These are phyloP conservation scores for roundworm (Caenorhabditis elegans) DNA, from an alignment of 1,140 invertebrate genomes.

Conservation along the genomic window DNA sequence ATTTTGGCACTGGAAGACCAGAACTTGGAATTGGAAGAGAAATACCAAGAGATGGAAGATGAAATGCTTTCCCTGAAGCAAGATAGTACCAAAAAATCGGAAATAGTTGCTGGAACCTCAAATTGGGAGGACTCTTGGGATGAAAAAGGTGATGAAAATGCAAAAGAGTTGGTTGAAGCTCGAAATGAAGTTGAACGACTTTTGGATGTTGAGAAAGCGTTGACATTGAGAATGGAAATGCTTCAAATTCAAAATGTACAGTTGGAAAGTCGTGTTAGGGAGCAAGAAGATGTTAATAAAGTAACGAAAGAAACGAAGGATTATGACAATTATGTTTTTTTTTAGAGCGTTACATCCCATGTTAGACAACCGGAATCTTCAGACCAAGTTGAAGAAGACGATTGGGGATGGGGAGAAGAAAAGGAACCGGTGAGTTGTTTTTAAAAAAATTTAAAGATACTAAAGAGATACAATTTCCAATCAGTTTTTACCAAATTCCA, in stretches of 20 bases:
- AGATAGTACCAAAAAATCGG: background rate
- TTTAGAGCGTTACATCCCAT: background rate
- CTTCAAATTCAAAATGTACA: background rate
- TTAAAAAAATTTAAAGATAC: too few species aligned
- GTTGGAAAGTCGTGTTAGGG: background rate
- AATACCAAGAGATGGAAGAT: background rate
- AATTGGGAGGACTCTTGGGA: background rate
- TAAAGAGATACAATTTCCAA: too few species aligned
- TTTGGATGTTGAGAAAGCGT: background rate
- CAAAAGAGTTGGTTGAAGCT: background rate
- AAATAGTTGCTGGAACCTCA: background rate
- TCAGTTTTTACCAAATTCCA: too few species aligned
- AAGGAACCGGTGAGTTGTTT: background rate
- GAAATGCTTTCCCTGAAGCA: background rate
- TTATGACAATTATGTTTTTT: background rate
- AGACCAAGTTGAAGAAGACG: background rate
- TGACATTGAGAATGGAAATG: background rate
- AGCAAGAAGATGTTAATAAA: background rate
- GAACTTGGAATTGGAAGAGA: conserved; percentile 17
- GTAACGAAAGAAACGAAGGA: too few species aligned
- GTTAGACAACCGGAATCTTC: background rate
- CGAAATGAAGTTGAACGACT: background rate
- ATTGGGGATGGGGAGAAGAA: conserved; percentile 18
- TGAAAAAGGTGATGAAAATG: background rate
- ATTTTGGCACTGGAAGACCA: conserved; percentile 36